Evolutionary conservation across 1,140 invertebrate genomes (phyloP), one percentile per base, ranked within the genome.

Genomic region (Odontomachus brunneus): DNA sequence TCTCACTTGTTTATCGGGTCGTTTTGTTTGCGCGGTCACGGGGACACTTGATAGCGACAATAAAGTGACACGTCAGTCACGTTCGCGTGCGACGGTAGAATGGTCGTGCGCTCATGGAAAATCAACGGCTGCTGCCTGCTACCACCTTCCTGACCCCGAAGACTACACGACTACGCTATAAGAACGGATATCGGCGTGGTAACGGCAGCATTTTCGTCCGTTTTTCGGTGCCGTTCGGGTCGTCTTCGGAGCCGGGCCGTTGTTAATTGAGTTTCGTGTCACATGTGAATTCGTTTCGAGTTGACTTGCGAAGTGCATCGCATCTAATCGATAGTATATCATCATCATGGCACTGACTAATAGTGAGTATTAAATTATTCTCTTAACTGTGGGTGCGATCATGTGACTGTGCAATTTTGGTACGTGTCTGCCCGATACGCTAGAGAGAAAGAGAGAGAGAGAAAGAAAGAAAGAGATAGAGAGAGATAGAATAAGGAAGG

Each of bases 71-170:
- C 48, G 44, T 62, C 24, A 51, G 44, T 48, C 51, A 19, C 33
- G 24, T 59, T 69, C 24, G n/a, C 33, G n/a, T 69, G 75, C 29
- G 1, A 9, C 4, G 22, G 44, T 9, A 17, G 15, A 63, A 44
- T 12, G 19, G 38, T 0, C 24, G 24, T 74, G 57, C 72, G 57
- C 14, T 19, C 24, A 7, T 3, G 44, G 1, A 49, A 75, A 75
- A 49, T 62, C 57, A 29, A 38, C 33, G 26, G 48, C 14, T 24
- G 26, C 26, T 65, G 74, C 12, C 26, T 65, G 74, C 12, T 19
- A 48, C 14, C 66, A 53, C 26, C 44, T 24, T 38, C 48, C 29
- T 55, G 74, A 66, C 74, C 74, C 49, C 66, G 74, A 76, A 9
- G 4, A 55, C 15, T 66, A 22, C 29, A 33, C 19, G 12, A 29